Percentiles rank a stretch among this genome's conserved stretches.
Evolutionary conservation across 1,140 invertebrate species (phyloP).

Genomic region (Sycophaga agraensis): DNA sequence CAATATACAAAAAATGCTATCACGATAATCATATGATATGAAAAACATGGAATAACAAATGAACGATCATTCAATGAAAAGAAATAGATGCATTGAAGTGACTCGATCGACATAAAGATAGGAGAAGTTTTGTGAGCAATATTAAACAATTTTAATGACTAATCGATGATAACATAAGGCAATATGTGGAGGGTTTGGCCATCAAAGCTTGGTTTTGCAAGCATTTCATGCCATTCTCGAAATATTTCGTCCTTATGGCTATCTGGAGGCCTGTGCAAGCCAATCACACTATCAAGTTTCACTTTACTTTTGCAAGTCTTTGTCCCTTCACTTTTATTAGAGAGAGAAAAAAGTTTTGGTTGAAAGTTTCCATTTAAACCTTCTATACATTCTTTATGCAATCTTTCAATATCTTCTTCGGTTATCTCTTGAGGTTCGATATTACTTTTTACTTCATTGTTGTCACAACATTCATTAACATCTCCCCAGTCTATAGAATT

Average conservation of each 20-base stretch:
- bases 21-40: constrained; percentile 28
- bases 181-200: constrained; percentile 79
- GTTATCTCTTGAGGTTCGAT: constrained; percentile 35
- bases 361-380: constrained; percentile 56
- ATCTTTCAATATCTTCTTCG: constrained; percentile 45
- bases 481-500: constrained; percentile 60
- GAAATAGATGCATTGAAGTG: constrained; percentile 18
- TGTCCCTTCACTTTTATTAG: constrained; percentile 31
- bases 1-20: constrained; percentile 20
- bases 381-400: constrained; percentile 48
- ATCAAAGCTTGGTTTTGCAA: constrained; percentile 67
- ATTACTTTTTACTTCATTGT: constrained; percentile 38
- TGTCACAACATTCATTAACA: constrained; percentile 39
- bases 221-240: constrained; percentile 81
- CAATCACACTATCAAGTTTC: constrained; percentile 29
- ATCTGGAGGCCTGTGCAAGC: constrained; percentile 35
- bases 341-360: constrained; percentile 36
- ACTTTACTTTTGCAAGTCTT: constrained; percentile 32
- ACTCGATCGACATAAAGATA: constrained; percentile 20
- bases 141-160: constrained; percentile 43
- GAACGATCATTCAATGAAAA: constrained; percentile 23
- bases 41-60: constrained; percentile 28
- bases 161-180: constrained; percentile 92
- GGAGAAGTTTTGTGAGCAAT: constrained; percentile 19
- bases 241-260: constrained; percentile 60